These are phyloP conservation scores for Habroteleia sp. DNA, from an alignment of 2,888 invertebrate genomes.

Conservation along the genomic window DNA sequence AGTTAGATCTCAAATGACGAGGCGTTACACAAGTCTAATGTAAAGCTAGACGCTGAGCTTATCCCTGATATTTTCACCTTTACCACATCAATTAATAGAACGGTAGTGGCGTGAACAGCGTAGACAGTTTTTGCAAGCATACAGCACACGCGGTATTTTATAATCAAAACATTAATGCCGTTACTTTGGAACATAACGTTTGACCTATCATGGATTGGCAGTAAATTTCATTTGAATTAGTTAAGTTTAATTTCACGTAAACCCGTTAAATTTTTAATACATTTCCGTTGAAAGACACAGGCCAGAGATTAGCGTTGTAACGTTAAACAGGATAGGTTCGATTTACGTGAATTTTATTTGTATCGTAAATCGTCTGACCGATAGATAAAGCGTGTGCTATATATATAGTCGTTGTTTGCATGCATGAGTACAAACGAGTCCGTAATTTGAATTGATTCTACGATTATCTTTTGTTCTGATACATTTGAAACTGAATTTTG, in stretches of 20 bases:
- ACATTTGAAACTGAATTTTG: conserved; percentile 1
- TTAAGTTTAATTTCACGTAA: conserved; percentile 6
- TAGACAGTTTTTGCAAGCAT: not conserved
- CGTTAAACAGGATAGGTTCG: conserved; percentile 37
- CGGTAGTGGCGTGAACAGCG: not conserved
- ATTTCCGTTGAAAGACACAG: conserved; percentile 19
- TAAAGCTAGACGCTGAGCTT: conserved; percentile 17
- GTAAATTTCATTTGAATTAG: conserved; percentile 4
- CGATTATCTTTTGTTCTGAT: conserved; percentile 22
- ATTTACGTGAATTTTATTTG: conserved; percentile 50
- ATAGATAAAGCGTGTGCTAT: conserved; percentile 44
- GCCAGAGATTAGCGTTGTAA: conserved; percentile 35
- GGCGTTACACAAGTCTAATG: conserved; percentile 16
- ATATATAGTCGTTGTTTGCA: conserved; percentile 36
- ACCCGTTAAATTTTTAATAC: conserved; percentile 23
- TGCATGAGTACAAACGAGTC: conserved; percentile 46
- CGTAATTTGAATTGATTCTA: conserved; percentile 46
- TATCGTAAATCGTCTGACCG: conserved; percentile 47
- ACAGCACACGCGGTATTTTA: no score
- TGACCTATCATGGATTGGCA: not conserved
- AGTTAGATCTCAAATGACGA: conserved; percentile 25
- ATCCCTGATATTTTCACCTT: conserved; percentile 15
- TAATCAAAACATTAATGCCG: no score
- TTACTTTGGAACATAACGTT: no score
- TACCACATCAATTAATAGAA: conserved; percentile 17